A percentile compares a stretch with the other conserved stretches of the same genome.
These are phyloP conservation scores for Phrynosoma platyrhinos DNA, from an alignment of 2,113 vertebrate genomes.

Conservation along the genomic window DNA sequence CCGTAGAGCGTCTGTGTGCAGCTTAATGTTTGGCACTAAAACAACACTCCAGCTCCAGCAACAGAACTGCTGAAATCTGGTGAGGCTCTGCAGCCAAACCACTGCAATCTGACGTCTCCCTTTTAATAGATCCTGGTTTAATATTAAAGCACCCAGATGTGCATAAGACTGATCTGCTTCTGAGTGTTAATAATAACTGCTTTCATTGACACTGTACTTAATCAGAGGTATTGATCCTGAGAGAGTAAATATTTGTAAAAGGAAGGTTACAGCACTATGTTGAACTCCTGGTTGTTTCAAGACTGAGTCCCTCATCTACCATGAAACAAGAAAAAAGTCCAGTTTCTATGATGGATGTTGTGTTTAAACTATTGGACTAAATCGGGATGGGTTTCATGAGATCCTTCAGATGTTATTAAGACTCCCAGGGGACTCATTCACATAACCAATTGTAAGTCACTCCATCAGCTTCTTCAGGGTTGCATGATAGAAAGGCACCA, in stretches of 20 bases:
- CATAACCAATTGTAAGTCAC: no score
- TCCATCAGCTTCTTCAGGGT: no score
- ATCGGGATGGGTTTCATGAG: background rate
- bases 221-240: constrained; percentile 25
- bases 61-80: constrained; percentile 66
- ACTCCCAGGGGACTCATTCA: no score
- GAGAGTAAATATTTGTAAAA: background rate
- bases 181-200: background rate
- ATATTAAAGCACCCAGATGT: constrained; percentile 43
- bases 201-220: background rate
- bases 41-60: constrained; percentile 49
- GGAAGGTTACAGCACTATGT: background rate
- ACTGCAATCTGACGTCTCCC: constrained; percentile 52
- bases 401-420: background rate
- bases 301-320: background rate
- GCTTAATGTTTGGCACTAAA: constrained; percentile 77
- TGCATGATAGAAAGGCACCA: no score
- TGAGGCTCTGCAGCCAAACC: constrained; percentile 62
- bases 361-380: background rate
- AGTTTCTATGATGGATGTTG: background rate
- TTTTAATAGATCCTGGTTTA: constrained; percentile 55
- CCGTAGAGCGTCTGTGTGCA: constrained; percentile 59
- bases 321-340: constrained; percentile 3
- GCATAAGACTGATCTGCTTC: constrained; percentile 37
- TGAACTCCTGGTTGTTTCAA: background rate